These are phyloP conservation scores for Holothuria leucospilota DNA, from an alignment of 53 echinoderm and acorn worm species.

Conservation along the genomic window DNA sequence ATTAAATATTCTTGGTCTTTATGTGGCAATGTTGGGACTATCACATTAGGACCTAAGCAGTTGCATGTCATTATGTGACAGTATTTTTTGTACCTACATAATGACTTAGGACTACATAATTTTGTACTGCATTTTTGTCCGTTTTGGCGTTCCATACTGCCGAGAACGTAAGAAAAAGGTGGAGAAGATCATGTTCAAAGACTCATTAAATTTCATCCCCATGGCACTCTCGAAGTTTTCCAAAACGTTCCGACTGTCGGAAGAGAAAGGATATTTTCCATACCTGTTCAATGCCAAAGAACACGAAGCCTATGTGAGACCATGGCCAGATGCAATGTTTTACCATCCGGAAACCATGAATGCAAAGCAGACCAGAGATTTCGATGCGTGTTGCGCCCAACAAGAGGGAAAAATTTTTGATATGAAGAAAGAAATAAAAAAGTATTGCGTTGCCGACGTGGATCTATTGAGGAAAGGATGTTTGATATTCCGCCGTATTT, in stretches of 20 bases:
- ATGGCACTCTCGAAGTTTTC: constrained; percentile 64
- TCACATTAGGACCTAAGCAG: too few species aligned
- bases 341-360: constrained; percentile 49
- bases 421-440: too few species aligned
- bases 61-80: too few species aligned
- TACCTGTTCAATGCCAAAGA: constrained; percentile 50
- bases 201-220: constrained; percentile 67
- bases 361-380: not conserved
- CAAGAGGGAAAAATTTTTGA: constrained; percentile 24
- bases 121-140: too few species aligned
- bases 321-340: not conserved
- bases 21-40: too few species aligned
- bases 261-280: constrained; percentile 51
- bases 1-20: too few species aligned
- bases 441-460: constrained; percentile 57
- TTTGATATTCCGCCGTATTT: constrained; percentile 31
- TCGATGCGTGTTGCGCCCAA: constrained; percentile 9
- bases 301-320: not conserved
- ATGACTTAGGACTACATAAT: too few species aligned
- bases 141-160: not conserved
- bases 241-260: constrained; percentile 36
- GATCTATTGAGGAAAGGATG: constrained; percentile 54
- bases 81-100: too few species aligned
- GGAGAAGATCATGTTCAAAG: constrained; percentile 48
- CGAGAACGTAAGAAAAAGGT: not conserved